Conservation (phyloP, 2,113 vertebrate genomes). For the Thryonomys swinderianus region DNA sequence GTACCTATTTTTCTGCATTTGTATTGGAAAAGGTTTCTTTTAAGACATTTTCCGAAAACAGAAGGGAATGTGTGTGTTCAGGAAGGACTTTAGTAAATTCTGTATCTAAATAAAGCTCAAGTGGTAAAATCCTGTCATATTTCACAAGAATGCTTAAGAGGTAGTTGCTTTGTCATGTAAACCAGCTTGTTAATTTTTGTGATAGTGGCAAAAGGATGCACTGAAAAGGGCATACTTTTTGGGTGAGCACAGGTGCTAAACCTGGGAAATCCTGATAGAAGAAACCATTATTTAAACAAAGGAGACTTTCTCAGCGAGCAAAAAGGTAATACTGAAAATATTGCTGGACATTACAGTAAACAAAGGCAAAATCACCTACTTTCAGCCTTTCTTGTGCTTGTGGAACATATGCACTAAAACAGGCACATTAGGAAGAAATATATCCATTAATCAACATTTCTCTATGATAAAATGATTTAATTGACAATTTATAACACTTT, state of each 20-base stretch:
- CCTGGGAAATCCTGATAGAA: conserved; percentile 27
- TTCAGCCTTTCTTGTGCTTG: conserved; percentile 53
- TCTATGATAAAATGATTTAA: conserved; percentile 55
- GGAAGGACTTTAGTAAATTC: conserved; percentile 61
- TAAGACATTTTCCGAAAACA: conserved; percentile 71
- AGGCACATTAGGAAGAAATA: neutral
- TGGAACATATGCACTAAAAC: conserved; percentile 43
- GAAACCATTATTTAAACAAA: conserved; percentile 57
- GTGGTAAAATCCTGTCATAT: conserved; percentile 69
- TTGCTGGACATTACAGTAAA: conserved; percentile 45
- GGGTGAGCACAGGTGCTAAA: conserved; percentile 30
- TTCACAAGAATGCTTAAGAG: conserved; percentile 40
- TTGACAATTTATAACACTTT: conserved; percentile 73
- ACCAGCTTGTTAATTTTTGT: conserved; percentile 48
- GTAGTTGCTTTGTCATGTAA: conserved; percentile 43
- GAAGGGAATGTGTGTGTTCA: conserved; percentile 49
- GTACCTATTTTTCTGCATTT: conserved; percentile 80
- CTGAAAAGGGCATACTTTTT: neutral
- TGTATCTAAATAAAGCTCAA: conserved; percentile 41
- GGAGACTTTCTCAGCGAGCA: conserved; percentile 61
- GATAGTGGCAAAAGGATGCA: conserved; percentile 34
- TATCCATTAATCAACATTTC: neutral
- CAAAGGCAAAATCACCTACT: conserved; percentile 32
- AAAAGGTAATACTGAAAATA: conserved; percentile 51
- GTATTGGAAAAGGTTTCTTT: conserved; percentile 76